Base-by-base conservation (phyloP, 2,113 vertebrate species). In the Colaptes auratus region DNA sequence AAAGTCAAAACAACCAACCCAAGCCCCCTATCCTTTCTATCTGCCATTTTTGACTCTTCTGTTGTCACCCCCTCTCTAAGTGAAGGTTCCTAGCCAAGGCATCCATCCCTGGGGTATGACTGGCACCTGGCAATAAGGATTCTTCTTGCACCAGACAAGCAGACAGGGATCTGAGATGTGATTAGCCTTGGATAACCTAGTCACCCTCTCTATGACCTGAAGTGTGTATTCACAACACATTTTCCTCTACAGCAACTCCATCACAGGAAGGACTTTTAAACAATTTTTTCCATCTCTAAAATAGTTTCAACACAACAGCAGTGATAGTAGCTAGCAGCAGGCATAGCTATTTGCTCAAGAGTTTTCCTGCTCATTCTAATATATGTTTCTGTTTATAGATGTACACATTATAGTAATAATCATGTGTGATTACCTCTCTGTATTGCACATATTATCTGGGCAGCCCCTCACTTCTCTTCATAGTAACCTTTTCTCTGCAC, bases 321-420 rank as follows among this genome's bases (percentile, higher is more conserved):
- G 33, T 0, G 1, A 52, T 52, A 36, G 59, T 48, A 70, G 15
- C 73, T 61, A 80, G 35, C 76, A 88, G 69, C 53, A 86, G 66
- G 28, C 21, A 16, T 15, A 19, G 16, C 8, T 64, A 48, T 72
- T 52, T 93, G 82, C 58, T 91, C 6, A 1, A 46, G 75, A 77
- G 35, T 61, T 90, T 83, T 46, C 66, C 61, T 91, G 79, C n/a
- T 93, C 63, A 20, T 75, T 88, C 90, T 88, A 88, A 73, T 90
- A 78, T 74, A 86, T 31, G 33, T 77, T 78, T 91, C 61, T 83
- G 18, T 71, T 91, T 61, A 76, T 79, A n/a, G 48, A 9, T 52
- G 30, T 59, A 50, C 42, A 89, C 21, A 46, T 77, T 91, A 56
- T 2, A 72, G 73, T 82, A 75, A 93, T 92, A 66, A n/a, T 65